A percentile compares a stretch with the other conserved stretches of the same genome.
Conservation (phyloP, 2,113 vertebrate species). For the Micronisus gabar region DNA sequence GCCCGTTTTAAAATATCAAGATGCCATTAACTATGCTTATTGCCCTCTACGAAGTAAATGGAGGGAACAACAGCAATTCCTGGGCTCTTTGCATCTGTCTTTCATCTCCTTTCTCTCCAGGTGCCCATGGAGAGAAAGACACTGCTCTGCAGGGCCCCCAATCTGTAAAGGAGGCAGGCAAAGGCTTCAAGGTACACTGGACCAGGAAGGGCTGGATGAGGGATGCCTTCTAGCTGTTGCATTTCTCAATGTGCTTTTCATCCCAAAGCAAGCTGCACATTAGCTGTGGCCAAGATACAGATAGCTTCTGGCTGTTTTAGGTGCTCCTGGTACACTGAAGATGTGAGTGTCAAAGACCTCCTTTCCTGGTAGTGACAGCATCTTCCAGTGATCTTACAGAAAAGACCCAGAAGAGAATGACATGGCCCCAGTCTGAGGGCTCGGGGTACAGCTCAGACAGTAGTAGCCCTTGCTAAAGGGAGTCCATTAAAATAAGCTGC, state of each 20-base stretch:
- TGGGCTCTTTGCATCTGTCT: not conserved
- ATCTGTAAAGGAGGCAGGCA: not conserved
- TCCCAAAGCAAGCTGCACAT: not conserved
- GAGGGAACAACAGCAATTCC: not conserved
- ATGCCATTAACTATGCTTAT: constrained; percentile 1
- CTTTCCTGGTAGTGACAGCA: fast-evolving
- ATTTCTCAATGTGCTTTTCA: not conserved
- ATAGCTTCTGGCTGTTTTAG: not conserved
- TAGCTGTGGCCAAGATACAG: not conserved
- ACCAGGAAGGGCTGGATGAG: not conserved
- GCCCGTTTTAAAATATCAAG: constrained; percentile 42
- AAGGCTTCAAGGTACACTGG: not conserved
- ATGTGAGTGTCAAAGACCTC: not conserved
- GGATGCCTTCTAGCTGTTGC: not conserved
- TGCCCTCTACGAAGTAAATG: not conserved
- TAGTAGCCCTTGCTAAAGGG: not conserved
- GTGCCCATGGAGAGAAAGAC: not conserved
- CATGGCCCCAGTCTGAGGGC: fast-evolving
- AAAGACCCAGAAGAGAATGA: not conserved
- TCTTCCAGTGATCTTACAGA: not conserved
- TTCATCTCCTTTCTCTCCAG: not conserved
- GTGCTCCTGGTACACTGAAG: not conserved
- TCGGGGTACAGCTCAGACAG: not conserved
- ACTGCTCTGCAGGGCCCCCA: not conserved
- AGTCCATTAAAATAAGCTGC: not conserved